Evolutionary conservation across 1,140 invertebrate species (phyloP).

Genomic region (Ectropis grisescens): DNA sequence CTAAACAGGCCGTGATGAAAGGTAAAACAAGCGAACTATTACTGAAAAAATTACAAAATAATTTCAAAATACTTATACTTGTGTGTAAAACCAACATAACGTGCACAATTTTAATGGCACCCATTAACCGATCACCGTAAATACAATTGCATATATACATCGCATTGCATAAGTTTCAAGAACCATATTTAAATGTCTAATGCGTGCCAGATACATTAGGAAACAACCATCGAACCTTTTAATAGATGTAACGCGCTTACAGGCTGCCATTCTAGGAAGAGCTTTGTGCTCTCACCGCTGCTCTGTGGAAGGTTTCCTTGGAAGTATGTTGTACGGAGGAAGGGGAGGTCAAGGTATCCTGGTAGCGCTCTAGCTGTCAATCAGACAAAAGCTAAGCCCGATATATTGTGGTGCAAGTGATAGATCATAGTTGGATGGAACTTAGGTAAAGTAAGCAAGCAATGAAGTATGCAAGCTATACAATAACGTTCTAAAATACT

Average conservation of each 20-base stretch:
- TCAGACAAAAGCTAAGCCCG: constrained; percentile 37
- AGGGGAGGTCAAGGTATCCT: constrained; percentile 21
- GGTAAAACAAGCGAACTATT: too few relatives aligned
- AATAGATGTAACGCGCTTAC: constrained; percentile 41
- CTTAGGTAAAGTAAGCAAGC: too few relatives aligned
- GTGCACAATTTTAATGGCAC: constrained; percentile 12
- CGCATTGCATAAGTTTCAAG: constrained; percentile 41
- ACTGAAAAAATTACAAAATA: too few relatives aligned
- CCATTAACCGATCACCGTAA: constrained; percentile 12
- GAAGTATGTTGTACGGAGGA: not conserved
- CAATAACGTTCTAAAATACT: too few relatives aligned
- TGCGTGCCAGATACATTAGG: constrained; percentile 37
- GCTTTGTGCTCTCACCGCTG: too few relatives aligned
- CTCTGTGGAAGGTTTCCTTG: not conserved
- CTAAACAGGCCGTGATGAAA: too few relatives aligned
- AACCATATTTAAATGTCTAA: constrained; percentile 48
- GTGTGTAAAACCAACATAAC: too few relatives aligned
- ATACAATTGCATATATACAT: constrained; percentile 2
- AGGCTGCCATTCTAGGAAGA: constrained; percentile 23
- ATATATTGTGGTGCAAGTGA: constrained; percentile 23
- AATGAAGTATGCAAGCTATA: too few relatives aligned
- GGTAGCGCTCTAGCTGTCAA: constrained; percentile 41
- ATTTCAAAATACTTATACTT: too few relatives aligned
- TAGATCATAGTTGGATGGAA: constrained; percentile 1
- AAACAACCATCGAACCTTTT: constrained; percentile 29